Percentiles rank a stretch among this genome's conserved stretches.
These are phyloP conservation scores for Ceratoteleas bidentatus DNA, from an alignment of 1,140 invertebrate species.

Conservation along the genomic window DNA sequence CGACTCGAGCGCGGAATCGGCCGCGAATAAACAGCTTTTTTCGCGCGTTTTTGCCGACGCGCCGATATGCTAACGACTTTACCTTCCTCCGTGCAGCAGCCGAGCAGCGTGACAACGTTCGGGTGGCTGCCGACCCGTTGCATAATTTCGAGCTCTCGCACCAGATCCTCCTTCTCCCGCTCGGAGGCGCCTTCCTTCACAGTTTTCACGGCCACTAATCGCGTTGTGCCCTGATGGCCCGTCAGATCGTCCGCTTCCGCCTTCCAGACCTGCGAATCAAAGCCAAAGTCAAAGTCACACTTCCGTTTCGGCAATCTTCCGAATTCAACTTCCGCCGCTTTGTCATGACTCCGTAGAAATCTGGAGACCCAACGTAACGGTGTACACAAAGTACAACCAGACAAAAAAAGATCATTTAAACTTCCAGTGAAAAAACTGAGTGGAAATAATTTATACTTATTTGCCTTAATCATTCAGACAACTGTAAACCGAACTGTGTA, in stretches of 20 bases:
- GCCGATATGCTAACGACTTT: slow-evolving; percentile 10
- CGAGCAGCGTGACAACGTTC: slow-evolving; percentile 92
- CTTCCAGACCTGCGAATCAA: slow-evolving; percentile 86
- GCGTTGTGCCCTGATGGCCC: slow-evolving; percentile 88
- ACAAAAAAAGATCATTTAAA: too few relatives aligned
- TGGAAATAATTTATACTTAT: too few relatives aligned
- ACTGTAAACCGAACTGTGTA: too few relatives aligned
- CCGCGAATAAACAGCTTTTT: not conserved
- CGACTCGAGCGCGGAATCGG: not conserved
- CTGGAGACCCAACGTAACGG: too few relatives aligned
- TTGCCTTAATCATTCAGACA: too few relatives aligned
- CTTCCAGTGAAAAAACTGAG: too few relatives aligned
- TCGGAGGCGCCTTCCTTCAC: slow-evolving; percentile 88
- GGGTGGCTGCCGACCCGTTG: slow-evolving; percentile 91
- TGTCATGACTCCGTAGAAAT: too few relatives aligned
- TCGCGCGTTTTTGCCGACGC: slow-evolving; percentile 1
- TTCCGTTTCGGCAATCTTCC: slow-evolving; percentile 24
- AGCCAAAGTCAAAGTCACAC: slow-evolving; percentile 18
- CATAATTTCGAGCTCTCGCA: slow-evolving; percentile 91
- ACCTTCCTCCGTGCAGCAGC: slow-evolving; percentile 92
- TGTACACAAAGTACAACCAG: too few relatives aligned
- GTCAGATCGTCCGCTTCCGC: slow-evolving; percentile 90
- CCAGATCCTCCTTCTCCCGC: slow-evolving; percentile 89
- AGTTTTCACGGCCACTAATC: slow-evolving; percentile 91
- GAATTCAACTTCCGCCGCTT: too few relatives aligned